These are phyloP conservation scores for Drosophila vallismaia DNA, from an alignment of 2,888 invertebrate species.

Conservation along the genomic window DNA sequence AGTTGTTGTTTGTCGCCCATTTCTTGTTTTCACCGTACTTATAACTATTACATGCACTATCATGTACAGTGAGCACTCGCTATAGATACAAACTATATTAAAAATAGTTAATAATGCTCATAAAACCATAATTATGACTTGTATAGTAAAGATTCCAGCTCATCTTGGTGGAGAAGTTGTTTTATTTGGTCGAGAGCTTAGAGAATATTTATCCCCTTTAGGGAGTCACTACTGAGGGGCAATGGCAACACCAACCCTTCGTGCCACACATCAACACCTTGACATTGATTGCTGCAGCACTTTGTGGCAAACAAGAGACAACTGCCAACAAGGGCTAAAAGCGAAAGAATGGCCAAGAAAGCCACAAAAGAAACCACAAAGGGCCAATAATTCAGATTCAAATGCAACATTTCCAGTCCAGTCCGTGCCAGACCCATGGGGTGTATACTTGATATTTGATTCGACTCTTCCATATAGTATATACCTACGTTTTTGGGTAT, in stretches of 20 bases:
- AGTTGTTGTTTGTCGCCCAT: constrained; percentile 10
- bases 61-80: neutral
- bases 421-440: neutral
- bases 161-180: too few relatives aligned
- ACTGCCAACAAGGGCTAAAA: neutral
- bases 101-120: too few relatives aligned
- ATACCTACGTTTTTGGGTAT: constrained; percentile 11
- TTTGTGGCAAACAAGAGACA: constrained; percentile 4
- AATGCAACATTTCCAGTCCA: constrained; percentile 35
- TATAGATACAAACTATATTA: neutral
- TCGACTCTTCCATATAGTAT: neutral
- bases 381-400: constrained; percentile 47
- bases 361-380: constrained; percentile 31
- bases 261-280: constrained; percentile 41
- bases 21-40: constrained; percentile 20
- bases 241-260: constrained; percentile 7
- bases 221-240: neutral
- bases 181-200: too few relatives aligned
- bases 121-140: too few relatives aligned
- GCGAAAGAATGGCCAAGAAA: neutral
- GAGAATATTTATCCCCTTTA: neutral
- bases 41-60: constrained; percentile 20
- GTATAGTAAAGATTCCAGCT: too few relatives aligned
- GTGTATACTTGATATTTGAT: too few relatives aligned
- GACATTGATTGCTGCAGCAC: constrained; percentile 48